Evolutionary conservation across 2,888 invertebrate species (phyloP), one percentile per base, ranked within the genome.

Genomic region (Eilema caniola): DNA sequence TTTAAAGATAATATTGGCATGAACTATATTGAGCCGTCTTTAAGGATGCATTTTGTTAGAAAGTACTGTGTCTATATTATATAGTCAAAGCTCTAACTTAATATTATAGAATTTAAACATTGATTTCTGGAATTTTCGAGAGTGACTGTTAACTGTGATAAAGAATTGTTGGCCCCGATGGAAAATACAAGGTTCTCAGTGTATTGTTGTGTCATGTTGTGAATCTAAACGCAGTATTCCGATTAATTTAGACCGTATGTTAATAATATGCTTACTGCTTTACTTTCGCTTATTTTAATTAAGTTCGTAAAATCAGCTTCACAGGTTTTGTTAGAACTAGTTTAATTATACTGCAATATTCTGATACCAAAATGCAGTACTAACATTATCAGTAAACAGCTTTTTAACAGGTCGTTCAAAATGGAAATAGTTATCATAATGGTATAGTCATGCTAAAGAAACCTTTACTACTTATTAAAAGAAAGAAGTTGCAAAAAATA

Each of bases 131-230:
- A 62, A 24, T 81, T 80, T 83, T 83, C 72, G 78, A 75, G 81
- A 79, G 10, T 53, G 86, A 79, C 72, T 82, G 84, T 82, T 74
- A 85, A 82, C 87, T 87, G 87, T 87, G 87, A 87, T 85, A 82
- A 71, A 72, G 53, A 68, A 62, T 53, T 72, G 59, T 66, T 74
- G 75, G 80, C 76, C 76, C 82, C 74, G 78, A 75, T 78, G 72
- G 72, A 73, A 81, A 73, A 73, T 72, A 74, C 78, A 79, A 74
- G 75, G 79, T 67, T 71, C 68, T 74, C 62, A 65, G 20, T 33
- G 33, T 67, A 37, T 67, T 66, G 10, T 53, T 59, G 25, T 47
- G 60, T 23, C n/a, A 53, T 20, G 20, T 47, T 53, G 53, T 53
- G 53, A 20, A 53, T 53, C 20, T 53, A 20, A 10, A n/a, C n/a